Percentiles rank a stretch among this genome's conserved stretches.
phyloP scores from a whole-genome alignment of 1,140 invertebrate genomes.

The Drusus annulatus region DNA sequence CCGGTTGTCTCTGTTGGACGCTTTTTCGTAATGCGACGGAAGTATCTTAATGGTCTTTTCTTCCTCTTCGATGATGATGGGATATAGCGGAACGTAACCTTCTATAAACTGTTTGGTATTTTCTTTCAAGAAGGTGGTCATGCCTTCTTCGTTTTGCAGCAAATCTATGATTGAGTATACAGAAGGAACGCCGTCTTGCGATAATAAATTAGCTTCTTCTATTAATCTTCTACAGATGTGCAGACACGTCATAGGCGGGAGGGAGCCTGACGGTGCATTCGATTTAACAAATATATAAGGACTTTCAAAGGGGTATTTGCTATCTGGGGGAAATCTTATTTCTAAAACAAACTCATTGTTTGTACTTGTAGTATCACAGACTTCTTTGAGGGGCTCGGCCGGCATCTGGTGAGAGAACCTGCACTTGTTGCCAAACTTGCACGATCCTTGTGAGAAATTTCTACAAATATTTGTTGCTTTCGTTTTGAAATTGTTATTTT shows the following conservation, averaged over 20 bases:
- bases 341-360: slow-evolving; percentile 74
- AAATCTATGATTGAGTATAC: slow-evolving; percentile 80
- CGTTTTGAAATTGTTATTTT: slow-evolving; percentile 64
- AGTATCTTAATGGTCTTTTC: slow-evolving; percentile 62
- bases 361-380: slow-evolving; percentile 62
- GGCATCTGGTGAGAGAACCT: slow-evolving; percentile 79
- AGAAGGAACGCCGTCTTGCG: slow-evolving; percentile 77
- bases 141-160: slow-evolving; percentile 78
- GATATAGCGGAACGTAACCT: slow-evolving; percentile 64
- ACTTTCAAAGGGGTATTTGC: slow-evolving; percentile 80
- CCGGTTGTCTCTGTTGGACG: slow-evolving; percentile 70
- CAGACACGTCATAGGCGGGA: slow-evolving; percentile 76
- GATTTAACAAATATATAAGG: slow-evolving; percentile 80
- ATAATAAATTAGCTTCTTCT: slow-evolving; percentile 75
- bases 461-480: slow-evolving; percentile 78
- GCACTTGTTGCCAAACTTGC: slow-evolving; percentile 80
- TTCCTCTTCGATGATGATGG: slow-evolving; percentile 64
- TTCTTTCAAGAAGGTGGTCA: slow-evolving; percentile 74
- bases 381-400: slow-evolving; percentile 59
- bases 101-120: slow-evolving; percentile 73
- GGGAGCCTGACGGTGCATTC: slow-evolving; percentile 67
- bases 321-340: slow-evolving; percentile 80
- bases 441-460: slow-evolving; percentile 78
- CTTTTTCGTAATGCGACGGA: slow-evolving; percentile 76
- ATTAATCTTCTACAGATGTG: slow-evolving; percentile 76